Base-by-base conservation (phyloP, 2,888 invertebrate genomes). In the Horisme vitalbata region DNA sequence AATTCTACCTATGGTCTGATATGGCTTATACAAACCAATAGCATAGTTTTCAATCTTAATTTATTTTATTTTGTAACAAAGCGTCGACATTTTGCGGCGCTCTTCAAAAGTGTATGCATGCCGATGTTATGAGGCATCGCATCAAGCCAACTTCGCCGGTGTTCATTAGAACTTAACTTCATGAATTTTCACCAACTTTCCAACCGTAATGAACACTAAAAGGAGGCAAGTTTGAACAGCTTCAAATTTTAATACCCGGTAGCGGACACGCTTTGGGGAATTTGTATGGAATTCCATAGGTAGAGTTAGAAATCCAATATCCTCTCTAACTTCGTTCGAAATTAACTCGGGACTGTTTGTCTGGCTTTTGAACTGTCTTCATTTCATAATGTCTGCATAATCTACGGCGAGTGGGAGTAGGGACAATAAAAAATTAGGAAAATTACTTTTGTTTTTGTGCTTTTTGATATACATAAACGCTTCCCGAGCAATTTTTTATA, bases 111-210 rank as follows among this genome's bases (percentile, higher is more conserved):
- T 56, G 59, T 63, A 56, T 62, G 61, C 59, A 61, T 43, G 54
- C 35, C 27, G 34, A 55, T 47, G 62, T 55, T 64, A 65, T 68
- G 68, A 75, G 71, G 70, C 75, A 76, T 73, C 67, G 71, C 52
- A 47, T 15, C 36, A 37, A 24, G 28, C 66, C 68, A 87, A 88
- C 84, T 86, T 85, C 57, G 49, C 71, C 73, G 78, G 78, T 81
- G 86, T 86, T 89, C 88, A 85, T 87, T 88, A 89, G 86, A 87
- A 87, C 79, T 87, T 86, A 78, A 77, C 84, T 83, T 82, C 75
- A 79, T 86, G 87, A 85, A 85, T 85, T 86, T 87, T 79, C 48
- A 72, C 70, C 77, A 87, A 87, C 87, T 88, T 85, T 82, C 79
- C 79, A 43, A 71, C 76, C 52, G 79, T 89, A 86, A 89, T 86